Base-by-base conservation (phyloP, 2,797 vertebrate species). In the Malurus splendens region DNA sequence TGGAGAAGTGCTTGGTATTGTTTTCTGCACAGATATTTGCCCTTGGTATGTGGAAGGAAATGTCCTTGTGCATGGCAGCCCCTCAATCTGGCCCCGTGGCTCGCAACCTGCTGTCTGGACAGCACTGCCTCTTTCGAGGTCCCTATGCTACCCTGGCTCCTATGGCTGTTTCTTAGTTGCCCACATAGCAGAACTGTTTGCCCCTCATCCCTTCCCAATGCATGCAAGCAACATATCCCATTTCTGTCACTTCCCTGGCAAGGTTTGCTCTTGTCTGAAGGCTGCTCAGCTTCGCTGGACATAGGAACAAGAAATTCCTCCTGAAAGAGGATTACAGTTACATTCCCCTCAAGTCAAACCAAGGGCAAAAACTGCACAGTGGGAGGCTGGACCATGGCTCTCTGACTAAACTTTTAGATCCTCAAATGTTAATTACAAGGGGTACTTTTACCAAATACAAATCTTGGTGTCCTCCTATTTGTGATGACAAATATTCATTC, bases 1-100 rank as follows among this genome's bases (percentile, higher is more conserved):
- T 94, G 67, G 41, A 92, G 82, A 87, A 93, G 90, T 59, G 90
- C 82, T 92, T 65, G 77, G 92, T 95, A 93, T 94, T 95, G 94
- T 93, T 94, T 95, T 84, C 93, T 92, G 67, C 85, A 87, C 74
- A 90, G 80, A 89, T 27, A 60, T 93, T 90, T 93, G 89, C 77
- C 95, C 92, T 92, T 76, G 82, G 82, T 91, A 87, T 16, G 15
- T 38, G 65, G 71, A 86, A 87, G 25, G 80, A 70, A 78, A 60
- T 1, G 45, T 75, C 86, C 90, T 78, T n/a, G 66, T 11, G 76
- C 56, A 33, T 0, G 0, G 45, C 25, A 1, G 60, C 45, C 87
- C 73, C 77, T 60, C 3, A 0, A 42, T 33, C 23, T 13, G 38
- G 44, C 54, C 48, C 66, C 6, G 0, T 2, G 5, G 68, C 62